Base-by-base conservation (phyloP, 1,140 invertebrate genomes). In the Cryptotermes secundus region DNA sequence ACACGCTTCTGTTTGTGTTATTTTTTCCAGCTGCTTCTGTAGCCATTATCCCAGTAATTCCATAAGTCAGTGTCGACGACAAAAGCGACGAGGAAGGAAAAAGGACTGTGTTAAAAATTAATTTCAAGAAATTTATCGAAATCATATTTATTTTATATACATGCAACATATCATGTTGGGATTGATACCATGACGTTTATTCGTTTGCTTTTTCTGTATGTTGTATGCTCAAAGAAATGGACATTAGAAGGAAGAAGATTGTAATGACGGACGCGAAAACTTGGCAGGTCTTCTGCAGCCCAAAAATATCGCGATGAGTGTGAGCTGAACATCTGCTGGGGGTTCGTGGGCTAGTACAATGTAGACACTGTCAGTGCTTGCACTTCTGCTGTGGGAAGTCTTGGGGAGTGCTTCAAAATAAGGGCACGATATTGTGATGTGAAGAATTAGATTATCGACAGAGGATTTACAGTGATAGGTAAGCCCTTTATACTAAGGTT, bases 271-370 rank as follows among this genome's bases (percentile, higher is more conserved):
- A 72, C 26, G 31, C 59, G 59, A 31, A 72, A 72, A 72, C 59
- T 72, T 72, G 59, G 59, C 59, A 72, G 7, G 59, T 72, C 31
- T 72, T n/a, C 4, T 31, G 59, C 9, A 72, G 59, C 59, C 19
- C 59, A 72, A 72, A 38, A 72, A 72, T 72, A 72, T 72, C 59
- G 59, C n/a, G 26, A 16, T 72, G n/a, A 72, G n/a, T 72, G 59
- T 31, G 59, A 72, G 59, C 59, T 72, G 59, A 72, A 72, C 59
- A 31, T 26, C n/a, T 31, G 26, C 59, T 72, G 59, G 59, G 26
- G 59, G 26, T 72, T 72, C 59, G n/a, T 19, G 19, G 59, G 26
- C 26, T 72, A 7, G 7, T 72, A 72, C n/a, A n/a, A 31, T 72
- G 59, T n/a, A n/a, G 59, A 31, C 3, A n/a, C n/a, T 12, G n/a